phyloP scores from a whole-genome alignment of 2,113 vertebrate genomes.

The Proteles cristata region DNA sequence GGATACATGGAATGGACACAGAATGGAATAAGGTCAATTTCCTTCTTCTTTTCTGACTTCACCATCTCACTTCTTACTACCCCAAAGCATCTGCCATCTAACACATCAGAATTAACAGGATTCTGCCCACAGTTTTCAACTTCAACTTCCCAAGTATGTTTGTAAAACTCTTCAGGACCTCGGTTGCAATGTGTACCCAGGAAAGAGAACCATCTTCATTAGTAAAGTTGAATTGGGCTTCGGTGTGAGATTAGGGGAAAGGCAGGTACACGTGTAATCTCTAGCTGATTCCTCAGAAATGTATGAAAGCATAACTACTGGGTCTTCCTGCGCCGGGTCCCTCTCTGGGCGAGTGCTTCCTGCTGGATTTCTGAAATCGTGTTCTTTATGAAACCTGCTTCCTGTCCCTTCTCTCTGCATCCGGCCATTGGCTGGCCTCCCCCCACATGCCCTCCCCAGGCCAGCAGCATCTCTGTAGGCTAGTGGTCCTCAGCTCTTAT shows the following conservation, averaged over 20 bases:
- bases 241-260: accelerated
- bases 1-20: background rate
- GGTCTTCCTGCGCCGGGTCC: background rate
- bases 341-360: background rate
- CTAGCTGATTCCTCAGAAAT: background rate
- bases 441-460: background rate
- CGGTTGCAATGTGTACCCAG: background rate
- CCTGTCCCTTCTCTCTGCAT: background rate
- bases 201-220: background rate
- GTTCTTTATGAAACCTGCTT: background rate
- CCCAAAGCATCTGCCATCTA: background rate
- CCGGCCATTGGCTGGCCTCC: accelerated
- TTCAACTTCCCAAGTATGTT: background rate
- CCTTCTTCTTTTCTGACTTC: background rate
- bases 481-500: background rate
- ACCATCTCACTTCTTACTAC: background rate
- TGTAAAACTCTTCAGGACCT: background rate
- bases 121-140: background rate
- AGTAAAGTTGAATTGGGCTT: background rate
- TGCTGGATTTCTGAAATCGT: background rate
- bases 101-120: background rate
- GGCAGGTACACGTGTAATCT: background rate
- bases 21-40: no score
- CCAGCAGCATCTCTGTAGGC: background rate
- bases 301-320: no score